Base-by-base conservation (phyloP, 2,888 invertebrate genomes). In the Rotaria socialis region DNA sequence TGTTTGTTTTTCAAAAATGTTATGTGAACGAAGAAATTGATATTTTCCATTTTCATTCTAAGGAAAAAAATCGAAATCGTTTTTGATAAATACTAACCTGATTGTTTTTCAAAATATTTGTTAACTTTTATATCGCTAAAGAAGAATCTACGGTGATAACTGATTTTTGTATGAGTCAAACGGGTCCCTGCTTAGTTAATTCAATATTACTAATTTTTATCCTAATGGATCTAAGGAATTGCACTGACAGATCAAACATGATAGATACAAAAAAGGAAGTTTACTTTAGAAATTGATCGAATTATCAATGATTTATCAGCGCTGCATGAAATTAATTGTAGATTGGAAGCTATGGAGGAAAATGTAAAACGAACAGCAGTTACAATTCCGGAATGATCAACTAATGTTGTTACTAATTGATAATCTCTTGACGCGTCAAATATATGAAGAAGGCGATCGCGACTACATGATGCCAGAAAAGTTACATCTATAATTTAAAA, bases 301-400 rank as follows among this genome's bases (percentile, higher is more conserved):
- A 97, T 96, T 89, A 98, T 94, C 88, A 97, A 94, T 67, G 96
- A 96, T 91, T 97, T 97, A 91, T 97, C 97, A 0, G 96, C 96
- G 19, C 97, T 96, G 90, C 97, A 97, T 0, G 96, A 96, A 24
- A 97, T 95, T 95, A 98, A 95, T 91, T 96, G 95, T 87, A 96
- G 93, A 75, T 90, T 89, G 67, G 89, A 89, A 56, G 91, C 89
- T 43, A 89, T 19, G 41, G 60, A 85, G 55, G 86, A 80, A 41
- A 67, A 93, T 85, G 96, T 93, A 92, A 97, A 96, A 88, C 95
- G 93, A 14, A 97, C 96, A 0, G 97, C 95, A 0, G 96, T 96
- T 89, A 97, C 96, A 56, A 96, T 95, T 0, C 96, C 96, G 50
- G 96, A 96, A 92, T 98, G 97, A 91, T 98, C 98, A 90, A 96